Conservation (phyloP, 2,113 vertebrate genomes). For the Penelope pileata region DNA sequence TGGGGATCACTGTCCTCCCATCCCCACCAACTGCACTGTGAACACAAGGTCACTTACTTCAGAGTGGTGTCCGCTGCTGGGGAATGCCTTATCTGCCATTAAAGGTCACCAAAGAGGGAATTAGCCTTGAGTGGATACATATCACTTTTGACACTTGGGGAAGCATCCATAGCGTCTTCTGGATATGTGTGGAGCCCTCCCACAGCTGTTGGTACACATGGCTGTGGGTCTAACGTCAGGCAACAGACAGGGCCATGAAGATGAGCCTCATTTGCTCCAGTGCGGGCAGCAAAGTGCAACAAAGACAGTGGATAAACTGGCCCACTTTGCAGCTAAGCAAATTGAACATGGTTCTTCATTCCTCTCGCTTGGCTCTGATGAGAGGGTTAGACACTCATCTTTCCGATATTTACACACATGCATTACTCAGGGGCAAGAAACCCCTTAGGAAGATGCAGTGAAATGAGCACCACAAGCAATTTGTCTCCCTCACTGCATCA, state of each 20-base stretch:
- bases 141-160: neutral
- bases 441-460: rapidly evolving
- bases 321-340: neutral
- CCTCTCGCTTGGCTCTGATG: neutral
- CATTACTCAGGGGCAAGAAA: neutral
- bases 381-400: neutral
- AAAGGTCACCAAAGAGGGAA: neutral
- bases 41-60: neutral
- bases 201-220: neutral
- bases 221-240: neutral
- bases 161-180: neutral
- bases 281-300: neutral
- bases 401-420: rapidly evolving
- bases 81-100: neutral
- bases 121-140: neutral
- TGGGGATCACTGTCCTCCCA: neutral
- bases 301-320: neutral
- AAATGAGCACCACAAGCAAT: neutral
- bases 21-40: neutral
- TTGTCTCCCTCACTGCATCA: neutral
- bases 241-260: neutral
- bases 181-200: neutral
- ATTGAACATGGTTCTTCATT: neutral
- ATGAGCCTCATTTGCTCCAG: neutral
- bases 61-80: neutral